Percentiles rank a stretch among this genome's conserved stretches.
These are phyloP conservation scores for Bothrops jararaca DNA, from an alignment of 2,113 vertebrate genomes.

Conservation along the genomic window DNA sequence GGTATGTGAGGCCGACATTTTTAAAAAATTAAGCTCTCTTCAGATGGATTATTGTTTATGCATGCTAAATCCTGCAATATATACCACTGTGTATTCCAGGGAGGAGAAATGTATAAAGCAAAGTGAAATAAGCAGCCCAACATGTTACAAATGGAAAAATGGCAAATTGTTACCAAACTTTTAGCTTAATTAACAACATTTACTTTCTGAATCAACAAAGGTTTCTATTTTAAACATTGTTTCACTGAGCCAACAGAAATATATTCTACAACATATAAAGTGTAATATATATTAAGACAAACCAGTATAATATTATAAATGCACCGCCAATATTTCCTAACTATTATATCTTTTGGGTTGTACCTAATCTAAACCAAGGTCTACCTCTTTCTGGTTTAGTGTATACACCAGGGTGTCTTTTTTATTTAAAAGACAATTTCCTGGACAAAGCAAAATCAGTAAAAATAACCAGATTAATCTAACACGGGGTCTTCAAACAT, in stretches of 20 bases:
- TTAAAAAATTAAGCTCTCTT: background rate
- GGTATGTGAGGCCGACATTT: background rate
- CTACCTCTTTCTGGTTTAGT: background rate
- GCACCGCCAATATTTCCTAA: background rate
- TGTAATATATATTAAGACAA: background rate
- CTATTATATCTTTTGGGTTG: background rate
- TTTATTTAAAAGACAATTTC: background rate
- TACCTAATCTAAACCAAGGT: background rate
- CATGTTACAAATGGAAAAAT: background rate
- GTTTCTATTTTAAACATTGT: background rate
- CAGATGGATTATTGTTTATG: background rate
- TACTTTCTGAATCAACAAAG: background rate
- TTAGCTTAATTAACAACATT: slow-evolving; percentile 4
- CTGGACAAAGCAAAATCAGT: background rate
- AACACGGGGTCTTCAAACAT: background rate
- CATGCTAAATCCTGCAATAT: background rate
- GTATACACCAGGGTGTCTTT: background rate
- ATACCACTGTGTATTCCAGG: background rate
- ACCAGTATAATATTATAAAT: background rate
- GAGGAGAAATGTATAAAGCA: background rate
- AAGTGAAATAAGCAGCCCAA: background rate
- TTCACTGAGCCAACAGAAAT: background rate
- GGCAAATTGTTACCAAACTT: background rate
- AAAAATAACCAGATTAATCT: background rate
- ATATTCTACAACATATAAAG: background rate